Base-by-base conservation (phyloP, 2,113 vertebrate genomes). In the Xiphophorus hellerii region DNA sequence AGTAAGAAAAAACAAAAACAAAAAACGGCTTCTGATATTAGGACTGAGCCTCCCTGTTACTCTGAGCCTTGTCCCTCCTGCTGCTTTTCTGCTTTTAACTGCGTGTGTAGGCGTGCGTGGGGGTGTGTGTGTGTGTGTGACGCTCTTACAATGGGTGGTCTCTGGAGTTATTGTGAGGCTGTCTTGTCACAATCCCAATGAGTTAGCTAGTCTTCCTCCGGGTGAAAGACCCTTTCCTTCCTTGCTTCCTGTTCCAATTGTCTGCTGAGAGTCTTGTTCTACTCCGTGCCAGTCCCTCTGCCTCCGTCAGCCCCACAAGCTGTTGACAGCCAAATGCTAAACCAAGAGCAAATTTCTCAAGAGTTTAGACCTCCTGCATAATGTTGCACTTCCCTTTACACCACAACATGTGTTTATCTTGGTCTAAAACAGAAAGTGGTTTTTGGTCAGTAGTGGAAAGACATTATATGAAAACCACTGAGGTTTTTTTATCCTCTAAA, bases 191-290 rank as follows among this genome's bases (percentile, higher is more conserved):
- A 86, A 83, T 84, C 89, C 87, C 87, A 90, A 84, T 62, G 80
- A 81, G 73, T 89, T 90, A 89, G 78, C 89, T 89, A 91, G 88
- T 85, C 88, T 92, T 90, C 86, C 90, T 91, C 86, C 60, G 74
- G 76, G 89, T 91, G 83, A 92, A 93, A 91, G 88, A 85, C 75
- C 81, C 90, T 74, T 91, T 92, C 90, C 88, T 90, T 87, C 82
- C 89, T 87, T n/a, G 86, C 90, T 93, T 93, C 92, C 92, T 93
- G 92, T 80, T 87, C 66, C 84, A 84, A 91, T 92, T 92, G 92
- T 93, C 79, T 77, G 62, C 83, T 1, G 82, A 86, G 86, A 76
- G 80, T 75, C 83, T 87, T 81, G 87, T 84, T 81, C 79, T 81
- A 73, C 75, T 87, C 73, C 3, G 85, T 88, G 90, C 91, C 89